phyloP scores from a whole-genome alignment of 2,797 vertebrate genomes.

The Pantherophis vulpinus region DNA sequence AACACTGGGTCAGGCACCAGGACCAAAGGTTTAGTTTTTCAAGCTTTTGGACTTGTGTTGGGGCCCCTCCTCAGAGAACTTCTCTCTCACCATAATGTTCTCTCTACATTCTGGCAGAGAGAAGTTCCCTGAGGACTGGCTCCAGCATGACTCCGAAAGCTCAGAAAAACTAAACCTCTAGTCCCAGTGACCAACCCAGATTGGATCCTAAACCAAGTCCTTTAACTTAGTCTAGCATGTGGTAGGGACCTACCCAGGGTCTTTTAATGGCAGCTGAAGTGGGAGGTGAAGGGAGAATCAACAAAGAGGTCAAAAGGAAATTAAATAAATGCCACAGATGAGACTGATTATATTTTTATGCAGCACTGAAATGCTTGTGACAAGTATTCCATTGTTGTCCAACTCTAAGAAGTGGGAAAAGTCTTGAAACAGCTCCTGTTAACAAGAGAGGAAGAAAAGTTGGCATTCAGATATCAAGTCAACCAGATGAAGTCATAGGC shows the following conservation, averaged over 20 bases:
- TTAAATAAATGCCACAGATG: background rate
- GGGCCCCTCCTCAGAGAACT: background rate
- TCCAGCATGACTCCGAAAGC: background rate
- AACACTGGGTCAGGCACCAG: background rate
- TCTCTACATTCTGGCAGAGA: background rate
- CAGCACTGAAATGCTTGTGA: background rate
- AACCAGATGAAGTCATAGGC: constrained; percentile 63
- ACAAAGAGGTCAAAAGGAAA: background rate
- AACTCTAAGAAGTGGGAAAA: constrained; percentile 15
- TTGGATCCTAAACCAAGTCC: background rate
- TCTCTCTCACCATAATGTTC: background rate
- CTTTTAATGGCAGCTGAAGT: background rate
- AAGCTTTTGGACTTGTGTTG: background rate
- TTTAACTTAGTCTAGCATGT: background rate
- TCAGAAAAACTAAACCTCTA: background rate
- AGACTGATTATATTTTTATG: background rate
- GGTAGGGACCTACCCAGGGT: background rate
- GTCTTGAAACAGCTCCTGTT: constrained; percentile 30
- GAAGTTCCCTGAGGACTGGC: background rate
- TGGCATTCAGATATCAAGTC: constrained; percentile 57
- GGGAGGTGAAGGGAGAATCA: background rate
- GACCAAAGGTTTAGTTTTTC: background rate
- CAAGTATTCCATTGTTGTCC: constrained; percentile 27
- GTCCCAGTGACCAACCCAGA: background rate
- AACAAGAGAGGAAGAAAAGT: constrained; percentile 55